phyloP scores from a whole-genome alignment of 2,888 invertebrate species.

The Polietes domitor region DNA sequence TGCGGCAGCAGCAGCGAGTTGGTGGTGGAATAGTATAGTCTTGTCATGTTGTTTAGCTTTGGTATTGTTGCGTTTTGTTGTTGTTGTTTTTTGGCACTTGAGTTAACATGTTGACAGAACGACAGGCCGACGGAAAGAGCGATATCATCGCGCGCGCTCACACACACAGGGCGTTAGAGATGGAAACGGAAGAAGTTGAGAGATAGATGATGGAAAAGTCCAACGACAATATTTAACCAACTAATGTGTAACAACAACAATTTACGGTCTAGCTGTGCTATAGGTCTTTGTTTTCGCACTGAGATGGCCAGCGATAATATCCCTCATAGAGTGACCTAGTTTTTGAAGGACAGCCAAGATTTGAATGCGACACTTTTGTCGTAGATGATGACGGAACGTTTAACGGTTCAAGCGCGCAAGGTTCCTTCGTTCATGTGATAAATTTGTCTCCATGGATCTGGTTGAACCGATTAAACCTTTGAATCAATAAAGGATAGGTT shows the following conservation, averaged over 20 bases:
- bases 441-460: too few species aligned
- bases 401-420: too few species aligned
- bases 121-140: slow-evolving; percentile 14
- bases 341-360: background rate
- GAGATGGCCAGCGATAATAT: background rate
- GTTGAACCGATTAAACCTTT: too few species aligned
- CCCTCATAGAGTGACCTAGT: background rate
- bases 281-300: background rate
- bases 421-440: too few species aligned
- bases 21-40: too few species aligned
- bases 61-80: slow-evolving; percentile 10
- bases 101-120: slow-evolving; percentile 49
- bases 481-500: too few species aligned
- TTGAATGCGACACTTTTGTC: too few species aligned
- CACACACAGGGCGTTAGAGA: background rate
- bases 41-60: background rate
- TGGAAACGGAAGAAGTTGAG: background rate
- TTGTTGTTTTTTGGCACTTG: slow-evolving; percentile 49
- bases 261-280: slow-evolving; percentile 1
- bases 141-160: background rate
- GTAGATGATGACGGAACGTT: too few species aligned
- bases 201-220: background rate
- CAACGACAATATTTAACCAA: slow-evolving; percentile 24
- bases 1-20: background rate
- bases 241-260: slow-evolving; percentile 28